Conservation (phyloP, 1,140 invertebrate genomes). For the Trachymyrmex cornetzi region DNA sequence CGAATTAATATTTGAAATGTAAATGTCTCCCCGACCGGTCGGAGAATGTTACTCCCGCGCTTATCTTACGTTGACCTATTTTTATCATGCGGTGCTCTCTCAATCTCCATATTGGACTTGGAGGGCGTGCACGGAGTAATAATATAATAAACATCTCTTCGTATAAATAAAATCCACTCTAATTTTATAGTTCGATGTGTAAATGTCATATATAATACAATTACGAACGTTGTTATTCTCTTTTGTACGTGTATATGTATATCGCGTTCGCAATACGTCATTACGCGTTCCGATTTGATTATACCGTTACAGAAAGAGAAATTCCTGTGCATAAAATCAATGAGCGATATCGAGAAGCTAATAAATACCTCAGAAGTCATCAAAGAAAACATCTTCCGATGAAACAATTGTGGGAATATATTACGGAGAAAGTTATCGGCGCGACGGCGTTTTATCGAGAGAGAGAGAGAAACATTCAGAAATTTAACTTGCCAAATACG, state of each 20-base stretch:
- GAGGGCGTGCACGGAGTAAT: not conserved
- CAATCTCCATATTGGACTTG: not conserved
- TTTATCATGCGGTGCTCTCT: not conserved
- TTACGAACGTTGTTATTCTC: not conserved
- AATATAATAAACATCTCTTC: not conserved
- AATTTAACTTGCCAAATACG: not conserved
- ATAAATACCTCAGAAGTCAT: not conserved
- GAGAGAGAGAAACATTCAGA: not conserved
- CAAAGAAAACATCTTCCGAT: not conserved
- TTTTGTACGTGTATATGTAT: no score
- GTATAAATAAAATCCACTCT: not conserved
- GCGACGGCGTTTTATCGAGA: not conserved
- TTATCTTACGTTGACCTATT: constrained; percentile 10
- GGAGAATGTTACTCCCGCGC: not conserved
- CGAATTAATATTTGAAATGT: constrained; percentile 32
- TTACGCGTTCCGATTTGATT: not conserved
- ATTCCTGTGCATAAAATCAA: not conserved
- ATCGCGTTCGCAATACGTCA: not conserved
- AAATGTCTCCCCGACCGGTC: not conserved
- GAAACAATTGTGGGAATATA: constrained; percentile 1
- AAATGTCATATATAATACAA: not conserved
- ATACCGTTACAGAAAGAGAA: not conserved
- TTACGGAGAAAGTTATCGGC: not conserved
- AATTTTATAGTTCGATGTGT: not conserved
- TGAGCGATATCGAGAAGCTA: not conserved